These are phyloP conservation scores for Pitta sordida DNA, from an alignment of 2,113 vertebrate genomes.

Conservation along the genomic window DNA sequence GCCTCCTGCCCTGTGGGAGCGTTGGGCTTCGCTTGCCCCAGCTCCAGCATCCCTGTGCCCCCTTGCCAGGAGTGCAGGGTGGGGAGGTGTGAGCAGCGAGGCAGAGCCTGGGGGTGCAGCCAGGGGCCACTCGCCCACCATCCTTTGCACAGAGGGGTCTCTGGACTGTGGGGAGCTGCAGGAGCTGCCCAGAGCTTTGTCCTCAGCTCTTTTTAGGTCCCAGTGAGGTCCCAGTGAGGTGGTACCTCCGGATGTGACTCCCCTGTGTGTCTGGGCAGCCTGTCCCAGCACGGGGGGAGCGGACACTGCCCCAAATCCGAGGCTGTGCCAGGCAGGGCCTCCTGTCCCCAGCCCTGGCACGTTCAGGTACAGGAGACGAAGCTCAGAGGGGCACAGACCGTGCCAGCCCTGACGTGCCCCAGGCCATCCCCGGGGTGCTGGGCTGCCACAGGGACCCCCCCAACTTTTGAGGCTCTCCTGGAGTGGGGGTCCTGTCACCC, in stretches of 20 bases:
- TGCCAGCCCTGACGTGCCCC: accelerated
- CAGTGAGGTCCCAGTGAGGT: neutral
- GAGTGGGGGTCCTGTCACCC: neutral
- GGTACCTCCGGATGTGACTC: accelerated
- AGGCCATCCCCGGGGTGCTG: neutral
- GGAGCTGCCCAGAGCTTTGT: neutral
- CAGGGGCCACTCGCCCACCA: neutral
- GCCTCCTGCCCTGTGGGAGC: neutral
- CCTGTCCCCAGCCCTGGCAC: neutral
- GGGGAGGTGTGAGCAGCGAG: neutral
- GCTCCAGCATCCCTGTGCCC: neutral
- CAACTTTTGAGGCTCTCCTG: neutral
- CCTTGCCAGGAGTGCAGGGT: neutral
- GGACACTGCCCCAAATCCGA: accelerated
- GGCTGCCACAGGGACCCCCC: accelerated
- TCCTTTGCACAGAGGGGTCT: neutral
- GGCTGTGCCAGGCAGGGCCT: neutral
- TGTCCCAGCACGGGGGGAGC: neutral
- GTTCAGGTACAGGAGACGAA: accelerated
- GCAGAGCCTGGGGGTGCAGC: neutral
- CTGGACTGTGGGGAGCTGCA: neutral
- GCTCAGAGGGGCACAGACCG: accelerated
- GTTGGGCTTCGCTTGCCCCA: neutral
- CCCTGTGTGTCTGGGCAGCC: neutral
- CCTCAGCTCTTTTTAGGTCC: neutral